phyloP scores from a whole-genome alignment of 1,140 invertebrate genomes.

The Diabrotica undecimpunctata region DNA sequence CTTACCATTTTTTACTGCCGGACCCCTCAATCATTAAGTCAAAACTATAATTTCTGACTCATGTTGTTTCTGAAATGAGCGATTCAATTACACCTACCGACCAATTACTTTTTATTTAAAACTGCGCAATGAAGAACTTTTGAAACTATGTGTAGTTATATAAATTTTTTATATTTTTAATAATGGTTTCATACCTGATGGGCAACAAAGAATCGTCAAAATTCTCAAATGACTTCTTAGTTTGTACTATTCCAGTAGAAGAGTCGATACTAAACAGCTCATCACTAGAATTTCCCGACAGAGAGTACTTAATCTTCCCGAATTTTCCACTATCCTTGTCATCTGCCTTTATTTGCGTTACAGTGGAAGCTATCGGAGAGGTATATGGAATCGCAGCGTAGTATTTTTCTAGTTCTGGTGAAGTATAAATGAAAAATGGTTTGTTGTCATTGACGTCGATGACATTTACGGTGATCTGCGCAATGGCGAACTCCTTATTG shows the following conservation, averaged over 20 bases:
- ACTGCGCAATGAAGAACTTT: too few species aligned
- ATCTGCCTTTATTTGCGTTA: conserved; percentile 73
- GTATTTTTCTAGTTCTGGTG: conserved; percentile 55
- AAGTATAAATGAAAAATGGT: conserved; percentile 73
- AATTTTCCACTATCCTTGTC: conserved; percentile 78
- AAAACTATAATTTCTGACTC: too few species aligned
- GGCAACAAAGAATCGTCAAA: conserved; percentile 62
- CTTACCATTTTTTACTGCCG: too few species aligned
- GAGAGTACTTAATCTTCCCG: conserved; percentile 70
- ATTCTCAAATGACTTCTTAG: conserved; percentile 66
- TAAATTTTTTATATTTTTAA: too few species aligned
- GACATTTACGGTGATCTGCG: conserved; percentile 76
- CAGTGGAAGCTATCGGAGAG: conserved; percentile 66
- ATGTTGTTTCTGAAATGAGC: too few species aligned
- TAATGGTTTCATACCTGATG: conserved; percentile 44
- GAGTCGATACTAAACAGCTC: conserved; percentile 73
- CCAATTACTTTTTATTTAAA: too few species aligned
- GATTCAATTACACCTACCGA: too few species aligned
- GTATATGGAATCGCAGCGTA: conserved; percentile 69
- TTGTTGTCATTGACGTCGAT: conserved; percentile 84
- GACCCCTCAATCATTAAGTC: too few species aligned
- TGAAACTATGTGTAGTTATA: too few species aligned
- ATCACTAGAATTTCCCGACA: conserved; percentile 55
- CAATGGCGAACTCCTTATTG: conserved; percentile 68
- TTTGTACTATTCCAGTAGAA: conserved; percentile 69